phyloP scores from a whole-genome alignment of 2,888 invertebrate species.

The Cheilosia urbana region DNA sequence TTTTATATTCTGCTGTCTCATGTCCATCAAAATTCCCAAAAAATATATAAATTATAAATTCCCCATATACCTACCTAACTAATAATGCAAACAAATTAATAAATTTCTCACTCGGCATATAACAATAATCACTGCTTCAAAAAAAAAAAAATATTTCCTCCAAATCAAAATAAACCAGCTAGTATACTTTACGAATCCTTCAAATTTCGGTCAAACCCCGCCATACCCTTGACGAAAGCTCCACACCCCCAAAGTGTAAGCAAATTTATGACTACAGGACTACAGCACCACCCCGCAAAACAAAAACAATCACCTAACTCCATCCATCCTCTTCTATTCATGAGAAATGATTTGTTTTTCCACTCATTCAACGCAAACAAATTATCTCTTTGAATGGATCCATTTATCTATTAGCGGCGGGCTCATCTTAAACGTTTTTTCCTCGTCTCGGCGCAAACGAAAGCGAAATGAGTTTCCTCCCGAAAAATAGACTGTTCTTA shows the following conservation, averaged over 20 bases:
- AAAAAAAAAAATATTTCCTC: neutral
- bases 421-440: conserved; percentile 57
- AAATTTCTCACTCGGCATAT: neutral
- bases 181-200: neutral
- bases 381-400: conserved; percentile 61
- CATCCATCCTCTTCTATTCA: conserved; percentile 7
- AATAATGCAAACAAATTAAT: neutral
- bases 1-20: too few species aligned
- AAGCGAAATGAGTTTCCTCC: conserved; percentile 42
- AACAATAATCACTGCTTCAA: conserved; percentile 15
- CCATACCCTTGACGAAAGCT: conserved; percentile 6
- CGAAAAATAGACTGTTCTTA: conserved; percentile 18
- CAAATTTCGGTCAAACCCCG: conserved; percentile 29
- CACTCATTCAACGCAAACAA: conserved; percentile 66
- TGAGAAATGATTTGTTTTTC: conserved; percentile 64
- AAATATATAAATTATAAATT: too few species aligned
- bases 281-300: conserved; percentile 7
- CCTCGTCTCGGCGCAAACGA: conserved; percentile 3
- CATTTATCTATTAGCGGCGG: conserved; percentile 49
- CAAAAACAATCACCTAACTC: neutral
- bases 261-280: conserved; percentile 42
- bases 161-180: conserved; percentile 14
- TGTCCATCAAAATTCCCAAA: neutral
- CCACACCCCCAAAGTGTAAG: conserved; percentile 6
- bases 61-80: too few species aligned